Evolutionary conservation across 2,797 vertebrate genomes (phyloP), one percentile per base, ranked within the genome.

Genomic region (Perodicticus potto): DNA sequence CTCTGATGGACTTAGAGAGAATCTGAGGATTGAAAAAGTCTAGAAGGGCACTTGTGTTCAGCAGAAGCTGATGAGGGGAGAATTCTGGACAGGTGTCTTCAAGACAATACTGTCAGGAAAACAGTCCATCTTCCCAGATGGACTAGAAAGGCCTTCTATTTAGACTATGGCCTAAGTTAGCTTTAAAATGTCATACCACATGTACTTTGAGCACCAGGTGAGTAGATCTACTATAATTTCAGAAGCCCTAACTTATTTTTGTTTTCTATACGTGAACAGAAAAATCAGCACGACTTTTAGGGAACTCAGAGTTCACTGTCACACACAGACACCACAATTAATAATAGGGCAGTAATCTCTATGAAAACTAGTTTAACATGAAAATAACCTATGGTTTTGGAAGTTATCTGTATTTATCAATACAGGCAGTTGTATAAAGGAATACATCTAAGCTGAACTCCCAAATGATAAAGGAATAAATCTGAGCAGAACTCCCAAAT

Each of bases 1-100:
- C 92, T 96, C 85, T 70, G 67, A 86, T 29, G 86, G 86, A 69
- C 32, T 92, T 76, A n/a, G 63, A 84, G 95, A 96, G 73, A 84
- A 86, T 91, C n/a, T 53, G 43, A 96, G 69, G 57, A 91, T 23
- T 57, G 27, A 45, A 74, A 77, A 92, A 19, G 9, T 93, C 80
- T 92, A 25, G 93, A 96, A 59, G 5, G 78, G 73, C 65, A 45
- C 43, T 86, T 89, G 89, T 43, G 89, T 86, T 94, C 72, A 55
- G 59, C 3, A 84, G 37, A 59, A 29, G 43, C 80, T 67, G 20
- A 1, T 63, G 49, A 85, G 49, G 32, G 34, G 3, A 92, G 73
- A 72, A 67, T 40, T 8, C 49, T 82, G 11, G 29, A 34, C 70
- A 86, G 76, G 86, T 83, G 55, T 80, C 55, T 81, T 78, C 55